These are phyloP conservation scores for Suncus etruscus DNA, from an alignment of 2,113 vertebrate genomes.

Conservation along the genomic window DNA sequence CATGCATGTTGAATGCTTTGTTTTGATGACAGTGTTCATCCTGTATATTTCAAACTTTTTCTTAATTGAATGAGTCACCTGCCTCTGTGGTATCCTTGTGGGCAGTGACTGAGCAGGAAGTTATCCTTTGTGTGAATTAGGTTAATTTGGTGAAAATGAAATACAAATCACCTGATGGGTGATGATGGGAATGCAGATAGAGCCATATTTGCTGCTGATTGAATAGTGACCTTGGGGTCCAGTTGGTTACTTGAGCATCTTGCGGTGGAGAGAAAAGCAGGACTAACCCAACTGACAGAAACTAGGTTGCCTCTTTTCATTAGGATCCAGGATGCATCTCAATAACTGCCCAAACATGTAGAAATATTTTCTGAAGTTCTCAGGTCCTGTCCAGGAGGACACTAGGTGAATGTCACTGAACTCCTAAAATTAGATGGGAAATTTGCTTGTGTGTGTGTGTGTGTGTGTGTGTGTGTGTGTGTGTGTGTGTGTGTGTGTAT, in stretches of 20 bases:
- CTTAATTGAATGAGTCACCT: constrained; percentile 87
- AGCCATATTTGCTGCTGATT: constrained; percentile 56
- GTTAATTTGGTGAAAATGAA: constrained; percentile 85
- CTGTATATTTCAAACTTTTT: constrained; percentile 76
- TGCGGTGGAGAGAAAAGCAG: constrained; percentile 58
- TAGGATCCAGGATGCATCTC: constrained; percentile 44
- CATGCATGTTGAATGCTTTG: not conserved
- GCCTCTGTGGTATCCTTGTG: constrained; percentile 85
- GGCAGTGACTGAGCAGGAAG: constrained; percentile 87
- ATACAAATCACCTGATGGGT: constrained; percentile 74
- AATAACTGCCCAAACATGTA: constrained; percentile 38
- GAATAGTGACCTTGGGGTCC: constrained; percentile 46
- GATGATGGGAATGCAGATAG: constrained; percentile 64
- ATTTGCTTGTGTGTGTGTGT: no score
- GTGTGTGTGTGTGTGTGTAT: no score
- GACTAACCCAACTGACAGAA: not conserved
- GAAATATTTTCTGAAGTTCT: not conserved
- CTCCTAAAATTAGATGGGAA: constrained; percentile 46
- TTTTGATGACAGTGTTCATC: constrained; percentile 62
- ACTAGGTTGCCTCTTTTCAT: constrained; percentile 27
- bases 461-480: no score
- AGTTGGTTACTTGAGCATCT: constrained; percentile 68
- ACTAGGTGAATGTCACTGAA: constrained; percentile 1
- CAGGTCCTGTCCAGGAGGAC: not conserved
- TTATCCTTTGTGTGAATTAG: constrained; percentile 81